Evolutionary conservation across 2,888 invertebrate species (phyloP), one percentile per base, ranked within the genome.

Genomic region (Pseudoips prasinana): DNA sequence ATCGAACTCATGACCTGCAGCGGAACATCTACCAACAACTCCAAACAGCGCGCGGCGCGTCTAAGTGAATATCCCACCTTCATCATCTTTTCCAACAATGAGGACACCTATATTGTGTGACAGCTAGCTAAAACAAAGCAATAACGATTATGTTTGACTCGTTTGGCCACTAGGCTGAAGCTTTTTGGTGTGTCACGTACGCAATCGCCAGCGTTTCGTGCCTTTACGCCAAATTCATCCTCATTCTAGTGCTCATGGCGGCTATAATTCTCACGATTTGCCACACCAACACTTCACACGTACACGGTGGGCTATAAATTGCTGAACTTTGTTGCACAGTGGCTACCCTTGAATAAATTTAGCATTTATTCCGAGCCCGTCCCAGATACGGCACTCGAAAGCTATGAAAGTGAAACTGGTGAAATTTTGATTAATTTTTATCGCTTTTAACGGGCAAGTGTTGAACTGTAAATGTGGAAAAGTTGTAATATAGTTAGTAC

Each of bases 341-440:
- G 49, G 56, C 50, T 47, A 46, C 42, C 57, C 50, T 59, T 66
- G 65, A 69, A 73, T 72, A 71, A 64, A 64, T 69, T 64, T 61
- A 45, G 39, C 64, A 57, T 69, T 62, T 61, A 59, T 67, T 34
- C 33, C 7, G 24, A 6, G 22, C 24, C 25, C 25, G 20, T 26
- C 10, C 24, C 24, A 9, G 7, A 26, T 22, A 20, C 17, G 24
- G 25, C 35, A 33, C 35, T 39, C 29, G 8, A 29, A 24, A 2
- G 27, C 28, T 30, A 45, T 45, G 41, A 45, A 46, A 58, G 27
- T 48, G 40, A 46, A 46, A 46, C 45, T 46, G 32, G 25, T 29
- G 39, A 34, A 33, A 41, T 34, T 34, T 41, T 39, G 39, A 53
- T 50, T 49, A 33, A 56, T 53, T 49, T 24, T 23, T 10, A 27